Base-by-base conservation (phyloP, 2,797 vertebrate genomes). In the Syngnathus acus region DNA sequence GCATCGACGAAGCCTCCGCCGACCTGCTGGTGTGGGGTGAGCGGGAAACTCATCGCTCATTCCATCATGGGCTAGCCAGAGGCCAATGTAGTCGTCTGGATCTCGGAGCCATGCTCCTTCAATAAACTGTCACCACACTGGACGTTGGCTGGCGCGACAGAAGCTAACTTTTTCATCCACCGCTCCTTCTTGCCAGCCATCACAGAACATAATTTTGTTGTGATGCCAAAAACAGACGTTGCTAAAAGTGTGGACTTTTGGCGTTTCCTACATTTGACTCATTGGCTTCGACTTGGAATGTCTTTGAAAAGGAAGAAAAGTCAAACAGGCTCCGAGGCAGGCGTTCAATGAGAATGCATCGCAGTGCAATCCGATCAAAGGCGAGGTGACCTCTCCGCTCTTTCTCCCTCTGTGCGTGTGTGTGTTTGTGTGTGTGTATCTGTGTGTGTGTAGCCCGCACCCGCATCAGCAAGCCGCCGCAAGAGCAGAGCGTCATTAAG, bases 401-500 rank as follows among this genome's bases (percentile, higher is more conserved):
- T n/a, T n/a, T 17, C 16, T 16, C 16, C 4, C 45, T 17, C 4
- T 13, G 14, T 43, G 39, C 43, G 38, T 77, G 43, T 78, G 66
- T 84, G 62, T 50, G 21, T 91, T 2, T 54, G 38, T 79, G 66
- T 83, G 62, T 50, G 21, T 91, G 17, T 8, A 17, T 23, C 21
- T 23, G 37, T 77, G 43, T 78, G 66, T 83, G 62, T 48, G 21
- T 91, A 99, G 96, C 95, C 13, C 93, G 95, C 66, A 99, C 97
- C 0, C 94, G 93, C 7, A 97, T 99, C 89, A 95, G 90, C 0
- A 93, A 86, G 82, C 93, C 94, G 0, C 97, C 95, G 3, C 88
- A 89, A 82, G 93, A 99, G 86, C 97, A 96, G 88, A 99, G 94
- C 0, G 96, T 98, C 88, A 99, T 99, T 88, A 99, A 99, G 79